phyloP scores from a whole-genome alignment of 2,797 vertebrate species.

The Hydrolagus colliei region DNA sequence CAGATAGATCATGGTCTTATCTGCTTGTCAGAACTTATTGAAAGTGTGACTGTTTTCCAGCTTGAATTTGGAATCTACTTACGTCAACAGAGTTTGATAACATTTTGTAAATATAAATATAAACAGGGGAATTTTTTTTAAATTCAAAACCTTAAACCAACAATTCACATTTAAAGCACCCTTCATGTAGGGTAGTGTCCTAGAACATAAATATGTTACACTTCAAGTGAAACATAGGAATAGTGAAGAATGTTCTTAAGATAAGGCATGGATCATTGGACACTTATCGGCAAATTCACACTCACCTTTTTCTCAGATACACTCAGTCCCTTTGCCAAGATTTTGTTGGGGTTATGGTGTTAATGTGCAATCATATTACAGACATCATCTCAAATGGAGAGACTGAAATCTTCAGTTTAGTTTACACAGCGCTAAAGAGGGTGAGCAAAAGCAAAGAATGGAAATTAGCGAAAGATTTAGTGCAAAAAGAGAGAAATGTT shows the following conservation, averaged over 20 bases:
- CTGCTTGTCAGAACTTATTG: too few relatives aligned
- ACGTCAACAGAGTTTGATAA: too few relatives aligned
- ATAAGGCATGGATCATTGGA: not conserved
- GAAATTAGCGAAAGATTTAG: not conserved
- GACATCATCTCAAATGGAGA: not conserved
- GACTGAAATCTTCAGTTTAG: not conserved
- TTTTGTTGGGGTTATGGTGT: not conserved
- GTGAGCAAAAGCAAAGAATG: not conserved
- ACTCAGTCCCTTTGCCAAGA: not conserved
- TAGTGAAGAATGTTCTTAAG: not conserved
- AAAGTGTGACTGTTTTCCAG: too few relatives aligned
- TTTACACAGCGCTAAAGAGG: not conserved
- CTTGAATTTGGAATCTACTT: too few relatives aligned
- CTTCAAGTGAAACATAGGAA: not conserved
- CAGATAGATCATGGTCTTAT: too few relatives aligned
- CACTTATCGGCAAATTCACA: not conserved
- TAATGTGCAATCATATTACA: not conserved
- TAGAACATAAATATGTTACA: too few relatives aligned
- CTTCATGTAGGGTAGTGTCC: too few relatives aligned
- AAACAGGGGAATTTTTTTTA: too few relatives aligned
- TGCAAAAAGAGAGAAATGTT: not conserved
- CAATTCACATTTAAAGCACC: too few relatives aligned
- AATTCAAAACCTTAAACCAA: too few relatives aligned
- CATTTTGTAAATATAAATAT: too few relatives aligned
- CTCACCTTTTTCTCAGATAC: not conserved